phyloP scores from a whole-genome alignment of 1,140 invertebrate species.

The Portunus trituberculatus region DNA sequence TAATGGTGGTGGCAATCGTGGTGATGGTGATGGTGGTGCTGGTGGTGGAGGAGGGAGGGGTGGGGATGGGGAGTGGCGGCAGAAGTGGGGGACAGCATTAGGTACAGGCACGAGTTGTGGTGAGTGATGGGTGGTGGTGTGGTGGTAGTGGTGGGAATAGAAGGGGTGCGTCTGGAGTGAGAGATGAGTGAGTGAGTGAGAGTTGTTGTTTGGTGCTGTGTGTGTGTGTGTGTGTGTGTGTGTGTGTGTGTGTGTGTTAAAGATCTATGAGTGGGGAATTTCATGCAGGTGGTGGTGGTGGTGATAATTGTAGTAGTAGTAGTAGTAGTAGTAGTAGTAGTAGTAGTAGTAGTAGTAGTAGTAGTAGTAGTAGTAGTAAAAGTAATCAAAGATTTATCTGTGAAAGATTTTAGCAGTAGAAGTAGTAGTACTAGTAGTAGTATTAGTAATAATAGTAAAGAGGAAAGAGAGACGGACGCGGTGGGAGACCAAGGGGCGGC shows the following conservation, averaged over 20 bases:
- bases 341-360: conserved; percentile 7
- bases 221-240: too few species aligned
- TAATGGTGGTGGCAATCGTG: conserved; percentile 20
- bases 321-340: not conserved
- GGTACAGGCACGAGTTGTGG: not conserved
- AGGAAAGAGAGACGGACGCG: not conserved
- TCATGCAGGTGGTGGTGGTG: not conserved
- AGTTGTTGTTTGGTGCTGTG: too few species aligned
- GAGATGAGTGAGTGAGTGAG: too few species aligned
- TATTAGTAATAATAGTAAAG: not conserved
- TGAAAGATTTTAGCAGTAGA: not conserved
- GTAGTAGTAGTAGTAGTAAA: not conserved
- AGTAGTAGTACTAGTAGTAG: not conserved
- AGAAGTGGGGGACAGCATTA: not conserved
- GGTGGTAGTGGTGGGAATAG: not conserved
- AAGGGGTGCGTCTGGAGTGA: not conserved
- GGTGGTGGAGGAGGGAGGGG: too few species aligned
- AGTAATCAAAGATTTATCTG: too few species aligned
- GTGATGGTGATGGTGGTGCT: not conserved
- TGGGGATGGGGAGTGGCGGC: not conserved
- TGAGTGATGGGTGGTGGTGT: not conserved
- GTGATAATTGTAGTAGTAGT: not conserved
- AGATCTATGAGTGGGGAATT: not conserved
- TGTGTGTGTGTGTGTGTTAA: too few species aligned
- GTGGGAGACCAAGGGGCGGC: not conserved